These are phyloP conservation scores for Achatina immaculata DNA, from an alignment of 1,140 invertebrate genomes.

Conservation along the genomic window DNA sequence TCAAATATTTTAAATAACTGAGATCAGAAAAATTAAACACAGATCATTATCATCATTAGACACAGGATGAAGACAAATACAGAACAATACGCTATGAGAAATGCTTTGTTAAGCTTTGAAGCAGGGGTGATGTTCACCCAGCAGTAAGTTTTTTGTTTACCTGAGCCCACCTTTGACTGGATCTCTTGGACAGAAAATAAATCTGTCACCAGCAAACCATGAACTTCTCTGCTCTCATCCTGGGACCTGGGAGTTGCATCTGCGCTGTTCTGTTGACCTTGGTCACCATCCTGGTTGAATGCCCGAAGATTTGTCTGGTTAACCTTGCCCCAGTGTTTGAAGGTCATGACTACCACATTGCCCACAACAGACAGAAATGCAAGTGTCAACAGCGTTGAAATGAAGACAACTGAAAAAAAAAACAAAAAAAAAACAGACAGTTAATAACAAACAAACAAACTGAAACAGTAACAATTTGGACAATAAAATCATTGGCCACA, in stretches of 20 bases:
- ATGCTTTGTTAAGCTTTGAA: not conserved
- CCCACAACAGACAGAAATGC: slow-evolving; percentile 19
- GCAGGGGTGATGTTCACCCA: not conserved
- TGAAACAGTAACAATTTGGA: not conserved
- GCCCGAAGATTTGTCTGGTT: not conserved
- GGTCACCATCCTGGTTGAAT: not conserved
- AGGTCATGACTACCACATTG: not conserved
- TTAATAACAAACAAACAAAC: not conserved
- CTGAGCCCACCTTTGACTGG: not conserved
- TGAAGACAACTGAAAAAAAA: slow-evolving; percentile 19
- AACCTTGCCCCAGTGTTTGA: not conserved
- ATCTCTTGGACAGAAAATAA: no score
- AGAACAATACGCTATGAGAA: not conserved
- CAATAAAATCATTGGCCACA: no score
- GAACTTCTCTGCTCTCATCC: no score
- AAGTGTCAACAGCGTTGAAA: not conserved
- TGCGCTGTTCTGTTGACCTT: not conserved
- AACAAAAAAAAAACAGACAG: no score
- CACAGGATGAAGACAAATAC: not conserved
- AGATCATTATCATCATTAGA: not conserved
- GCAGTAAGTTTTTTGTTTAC: not conserved
- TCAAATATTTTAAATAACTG: no score
- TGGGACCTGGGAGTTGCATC: no score
- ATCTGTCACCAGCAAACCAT: no score
- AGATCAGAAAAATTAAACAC: not conserved